Evolutionary conservation across 2,113 vertebrate genomes (phyloP).

Genomic region (Opisthocomus hoazin): DNA sequence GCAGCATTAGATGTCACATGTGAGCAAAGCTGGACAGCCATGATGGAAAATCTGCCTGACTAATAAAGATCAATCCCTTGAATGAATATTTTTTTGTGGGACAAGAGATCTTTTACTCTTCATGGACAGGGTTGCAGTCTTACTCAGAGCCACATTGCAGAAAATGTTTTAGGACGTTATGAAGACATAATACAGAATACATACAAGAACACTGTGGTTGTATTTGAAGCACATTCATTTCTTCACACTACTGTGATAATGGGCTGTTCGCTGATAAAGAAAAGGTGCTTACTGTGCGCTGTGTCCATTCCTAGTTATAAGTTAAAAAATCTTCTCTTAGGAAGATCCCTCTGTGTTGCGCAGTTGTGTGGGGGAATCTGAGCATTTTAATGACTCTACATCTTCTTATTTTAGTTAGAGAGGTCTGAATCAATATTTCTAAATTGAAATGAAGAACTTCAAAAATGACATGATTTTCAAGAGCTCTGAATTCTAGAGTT

Average conservation of each 20-base stretch:
- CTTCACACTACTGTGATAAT: background rate
- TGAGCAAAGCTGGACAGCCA: background rate
- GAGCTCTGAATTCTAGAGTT: background rate
- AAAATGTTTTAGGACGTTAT: background rate
- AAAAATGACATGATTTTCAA: background rate
- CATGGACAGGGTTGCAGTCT: background rate
- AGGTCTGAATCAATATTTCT: background rate
- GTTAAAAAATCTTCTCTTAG: background rate
- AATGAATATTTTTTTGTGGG: background rate
- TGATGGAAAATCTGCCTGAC: background rate
- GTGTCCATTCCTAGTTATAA: background rate
- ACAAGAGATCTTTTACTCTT: rapidly evolving
- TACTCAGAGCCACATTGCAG: background rate
- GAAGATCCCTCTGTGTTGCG: background rate
- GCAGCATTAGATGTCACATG: background rate
- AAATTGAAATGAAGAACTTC: background rate
- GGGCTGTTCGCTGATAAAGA: background rate
- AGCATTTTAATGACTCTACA: background rate
- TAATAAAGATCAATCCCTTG: background rate
- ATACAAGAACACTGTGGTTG: background rate
- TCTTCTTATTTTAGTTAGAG: background rate
- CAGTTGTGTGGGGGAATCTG: background rate
- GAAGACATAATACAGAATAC: background rate
- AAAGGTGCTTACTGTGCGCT: background rate
- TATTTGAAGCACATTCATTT: background rate